Percentiles rank a stretch among this genome's conserved stretches.
Conservation (phyloP, 2,888 invertebrate genomes). For the Temnothorax rugatulus region DNA sequence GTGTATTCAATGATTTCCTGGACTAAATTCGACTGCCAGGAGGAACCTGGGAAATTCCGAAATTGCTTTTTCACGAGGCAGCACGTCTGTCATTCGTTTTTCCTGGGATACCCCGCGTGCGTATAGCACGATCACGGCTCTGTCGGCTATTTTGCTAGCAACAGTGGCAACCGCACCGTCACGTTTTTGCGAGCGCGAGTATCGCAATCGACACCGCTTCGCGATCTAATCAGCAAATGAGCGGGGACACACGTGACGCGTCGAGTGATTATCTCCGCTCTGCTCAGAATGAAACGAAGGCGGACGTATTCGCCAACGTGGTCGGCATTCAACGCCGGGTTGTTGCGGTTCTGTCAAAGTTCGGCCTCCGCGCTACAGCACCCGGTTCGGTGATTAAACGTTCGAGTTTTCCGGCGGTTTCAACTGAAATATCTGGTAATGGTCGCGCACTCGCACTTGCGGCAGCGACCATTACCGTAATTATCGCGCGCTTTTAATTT, state of each 20-base stretch:
- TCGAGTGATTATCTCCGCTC: conserved; percentile 62
- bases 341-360: conserved; percentile 57
- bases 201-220: conserved; percentile 57
- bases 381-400: conserved; percentile 52
- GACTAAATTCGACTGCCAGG: neutral
- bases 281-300: conserved; percentile 61
- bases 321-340: conserved; percentile 54
- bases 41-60: conserved; percentile 7
- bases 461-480: conserved; percentile 49
- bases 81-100: neutral
- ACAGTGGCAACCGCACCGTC: conserved; percentile 13
- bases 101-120: neutral
- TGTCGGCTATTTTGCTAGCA: neutral
- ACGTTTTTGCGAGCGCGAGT: conserved; percentile 61
- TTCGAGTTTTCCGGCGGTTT: conserved; percentile 54
- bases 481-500: conserved; percentile 56
- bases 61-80: neutral
- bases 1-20: neutral
- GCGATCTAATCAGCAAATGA: conserved; percentile 68
- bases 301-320: conserved; percentile 59
- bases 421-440: conserved; percentile 44
- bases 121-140: neutral
- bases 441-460: conserved; percentile 40
- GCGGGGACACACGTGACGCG: conserved; percentile 44
- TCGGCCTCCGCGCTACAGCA: conserved; percentile 20